phyloP scores from a whole-genome alignment of 2,797 vertebrate genomes.

The Sebastes melanostomus region DNA sequence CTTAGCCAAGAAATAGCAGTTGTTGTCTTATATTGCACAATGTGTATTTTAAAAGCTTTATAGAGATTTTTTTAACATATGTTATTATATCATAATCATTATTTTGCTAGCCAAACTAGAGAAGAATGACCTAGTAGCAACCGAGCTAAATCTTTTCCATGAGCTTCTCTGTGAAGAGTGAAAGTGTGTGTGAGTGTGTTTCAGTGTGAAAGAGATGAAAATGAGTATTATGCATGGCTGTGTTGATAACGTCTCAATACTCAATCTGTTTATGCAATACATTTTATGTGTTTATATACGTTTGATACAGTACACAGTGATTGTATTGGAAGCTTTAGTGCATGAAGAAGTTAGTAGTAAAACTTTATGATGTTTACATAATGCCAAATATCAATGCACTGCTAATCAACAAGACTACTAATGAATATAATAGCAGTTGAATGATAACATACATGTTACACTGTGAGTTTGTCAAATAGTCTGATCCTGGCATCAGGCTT shows the following conservation, averaged over 20 bases:
- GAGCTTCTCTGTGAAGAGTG: slow-evolving; percentile 73
- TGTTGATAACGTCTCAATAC: slow-evolving; percentile 55
- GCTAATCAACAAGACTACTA: slow-evolving; percentile 66
- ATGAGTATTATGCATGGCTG: slow-evolving; percentile 62
- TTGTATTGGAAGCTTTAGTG: slow-evolving; percentile 77
- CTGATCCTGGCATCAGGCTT: slow-evolving; percentile 26
- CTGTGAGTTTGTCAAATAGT: slow-evolving; percentile 54
- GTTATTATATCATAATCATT: slow-evolving; percentile 62
- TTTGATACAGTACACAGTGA: slow-evolving; percentile 68
- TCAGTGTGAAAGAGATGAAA: slow-evolving; percentile 51
- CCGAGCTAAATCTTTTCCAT: slow-evolving; percentile 48
- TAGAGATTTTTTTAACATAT: slow-evolving; percentile 65
- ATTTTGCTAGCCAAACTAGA: slow-evolving; percentile 66
- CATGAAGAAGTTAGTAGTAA: slow-evolving; percentile 81
- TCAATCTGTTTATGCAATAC: slow-evolving; percentile 61
- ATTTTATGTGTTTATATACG: slow-evolving; percentile 66
- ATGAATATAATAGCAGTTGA: slow-evolving; percentile 65
- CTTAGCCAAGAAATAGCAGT: slow-evolving; percentile 75
- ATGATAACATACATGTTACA: slow-evolving; percentile 54
- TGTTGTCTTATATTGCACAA: slow-evolving; percentile 83
- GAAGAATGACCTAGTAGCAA: slow-evolving; percentile 56
- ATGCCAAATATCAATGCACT: slow-evolving; percentile 81
- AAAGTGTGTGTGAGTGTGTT: slow-evolving; percentile 31
- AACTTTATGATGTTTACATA: slow-evolving; percentile 83
- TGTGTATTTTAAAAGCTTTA: slow-evolving; percentile 81